Evolutionary conservation across 2,888 invertebrate genomes (phyloP).

Genomic region (Ophion ellenae): DNA sequence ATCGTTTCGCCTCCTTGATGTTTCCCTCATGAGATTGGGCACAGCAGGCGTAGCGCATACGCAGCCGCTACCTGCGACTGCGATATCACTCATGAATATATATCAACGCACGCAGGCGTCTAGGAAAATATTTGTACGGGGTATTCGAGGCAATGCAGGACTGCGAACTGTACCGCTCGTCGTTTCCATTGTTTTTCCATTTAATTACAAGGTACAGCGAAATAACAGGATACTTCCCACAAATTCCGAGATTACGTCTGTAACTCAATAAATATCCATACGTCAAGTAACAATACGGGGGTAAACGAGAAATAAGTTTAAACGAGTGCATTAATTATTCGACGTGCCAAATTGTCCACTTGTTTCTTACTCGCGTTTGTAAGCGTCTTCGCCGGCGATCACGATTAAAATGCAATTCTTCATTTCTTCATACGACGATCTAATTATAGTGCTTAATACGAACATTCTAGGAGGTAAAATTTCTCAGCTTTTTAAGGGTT

Average conservation of each 20-base stretch:
- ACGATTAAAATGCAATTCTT: too few relatives aligned
- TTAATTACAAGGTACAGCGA: not conserved
- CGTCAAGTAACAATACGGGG: not conserved
- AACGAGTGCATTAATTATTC: too few relatives aligned
- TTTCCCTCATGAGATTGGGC: slow-evolving; percentile 45
- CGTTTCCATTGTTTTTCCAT: not conserved
- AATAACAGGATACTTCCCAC: too few relatives aligned
- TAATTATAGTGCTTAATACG: too few relatives aligned
- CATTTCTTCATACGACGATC: too few relatives aligned
- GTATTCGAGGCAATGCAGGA: not conserved
- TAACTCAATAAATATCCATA: too few relatives aligned
- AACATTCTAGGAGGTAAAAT: too few relatives aligned
- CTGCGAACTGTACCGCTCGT: not conserved
- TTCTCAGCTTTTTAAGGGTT: too few relatives aligned
- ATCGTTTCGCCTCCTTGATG: slow-evolving; percentile 58
- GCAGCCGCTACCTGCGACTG: slow-evolving; percentile 23
- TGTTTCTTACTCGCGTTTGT: too few relatives aligned
- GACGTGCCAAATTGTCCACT: too few relatives aligned
- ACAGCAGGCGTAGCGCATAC: slow-evolving; percentile 9
- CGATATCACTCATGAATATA: slow-evolving; percentile 22
- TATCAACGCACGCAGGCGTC: not conserved
- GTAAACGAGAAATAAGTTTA: not conserved
- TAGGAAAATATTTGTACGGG: slow-evolving; percentile 17
- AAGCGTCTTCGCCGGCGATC: too few relatives aligned
- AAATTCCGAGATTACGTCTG: not conserved